These are phyloP conservation scores for Epizoanthus fatuus DNA, from an alignment of 92 coral and sea anemone genomes.

Conservation along the genomic window DNA sequence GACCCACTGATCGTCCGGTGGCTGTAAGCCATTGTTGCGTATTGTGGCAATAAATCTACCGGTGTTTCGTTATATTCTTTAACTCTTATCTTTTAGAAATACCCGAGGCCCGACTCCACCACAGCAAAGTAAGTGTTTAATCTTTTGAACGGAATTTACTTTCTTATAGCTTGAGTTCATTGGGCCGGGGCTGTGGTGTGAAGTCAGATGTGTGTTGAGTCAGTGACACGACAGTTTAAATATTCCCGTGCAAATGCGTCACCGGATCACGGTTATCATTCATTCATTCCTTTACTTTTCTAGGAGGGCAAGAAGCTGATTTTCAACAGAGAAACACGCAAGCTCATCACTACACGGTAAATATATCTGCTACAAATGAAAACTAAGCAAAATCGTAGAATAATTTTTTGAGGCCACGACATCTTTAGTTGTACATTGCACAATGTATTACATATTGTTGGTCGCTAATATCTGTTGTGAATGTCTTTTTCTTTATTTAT, in stretches of 20 bases:
- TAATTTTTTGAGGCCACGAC: no score
- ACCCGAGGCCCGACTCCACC: slow-evolving; percentile 88
- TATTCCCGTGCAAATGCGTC: slow-evolving; percentile 29
- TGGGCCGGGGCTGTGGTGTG: slow-evolving; percentile 42
- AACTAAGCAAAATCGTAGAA: not conserved
- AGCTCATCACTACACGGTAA: slow-evolving; percentile 1
- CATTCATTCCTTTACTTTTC: slow-evolving; percentile 46
- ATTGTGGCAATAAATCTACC: slow-evolving; percentile 50
- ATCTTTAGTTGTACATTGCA: slow-evolving; percentile 36
- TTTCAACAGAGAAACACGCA: slow-evolving; percentile 27
- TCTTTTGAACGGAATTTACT: slow-evolving; percentile 20
- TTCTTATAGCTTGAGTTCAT: slow-evolving; percentile 8
- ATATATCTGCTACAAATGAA: not conserved
- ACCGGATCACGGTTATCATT: slow-evolving; percentile 35
- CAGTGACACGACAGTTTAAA: slow-evolving; percentile 36
- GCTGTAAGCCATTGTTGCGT: slow-evolving; percentile 64
- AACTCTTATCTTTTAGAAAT: slow-evolving; percentile 69
- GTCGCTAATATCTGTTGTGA: slow-evolving; percentile 14
- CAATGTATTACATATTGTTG: slow-evolving; percentile 14
- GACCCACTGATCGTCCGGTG: slow-evolving; percentile 26
- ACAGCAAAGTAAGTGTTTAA: slow-evolving; percentile 80
- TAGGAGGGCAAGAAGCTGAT: slow-evolving; percentile 35
- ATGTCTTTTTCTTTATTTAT: slow-evolving; percentile 25
- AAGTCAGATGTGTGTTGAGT: slow-evolving; percentile 53
- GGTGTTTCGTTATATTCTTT: slow-evolving; percentile 77